phyloP scores from a whole-genome alignment of 2,888 invertebrate species.

The Nebria brevicollis region DNA sequence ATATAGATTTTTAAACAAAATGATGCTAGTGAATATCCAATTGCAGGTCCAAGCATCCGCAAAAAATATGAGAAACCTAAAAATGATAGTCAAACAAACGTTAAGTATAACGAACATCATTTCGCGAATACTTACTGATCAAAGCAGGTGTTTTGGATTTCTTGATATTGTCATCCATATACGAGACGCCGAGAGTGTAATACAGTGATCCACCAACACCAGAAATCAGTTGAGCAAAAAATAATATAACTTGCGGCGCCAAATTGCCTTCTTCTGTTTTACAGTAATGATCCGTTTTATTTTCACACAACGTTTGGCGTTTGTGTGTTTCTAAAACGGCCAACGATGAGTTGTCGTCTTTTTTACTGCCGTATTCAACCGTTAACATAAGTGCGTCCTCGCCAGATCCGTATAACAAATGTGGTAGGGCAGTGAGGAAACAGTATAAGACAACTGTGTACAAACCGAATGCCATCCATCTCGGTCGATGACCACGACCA shows the following conservation, averaged over 20 bases:
- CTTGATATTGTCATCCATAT: slow-evolving; percentile 82
- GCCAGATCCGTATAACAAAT: slow-evolving; percentile 75
- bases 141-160: slow-evolving; percentile 78
- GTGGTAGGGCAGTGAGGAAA: slow-evolving; percentile 73
- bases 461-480: slow-evolving; percentile 75
- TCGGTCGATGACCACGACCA: slow-evolving; percentile 75
- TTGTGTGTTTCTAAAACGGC: slow-evolving; percentile 64
- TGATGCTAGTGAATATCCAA: slow-evolving; percentile 74
- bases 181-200: slow-evolving; percentile 75
- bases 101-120: too few relatives aligned
- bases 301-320: slow-evolving; percentile 68
- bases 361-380: slow-evolving; percentile 67
- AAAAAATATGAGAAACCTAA: slow-evolving; percentile 74
- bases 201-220: slow-evolving; percentile 77
- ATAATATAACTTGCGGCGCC: slow-evolving; percentile 71
- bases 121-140: slow-evolving; percentile 66
- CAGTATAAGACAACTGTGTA: slow-evolving; percentile 73
- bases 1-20: slow-evolving; percentile 74
- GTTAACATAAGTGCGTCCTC: slow-evolving; percentile 73
- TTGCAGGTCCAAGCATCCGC: slow-evolving; percentile 75
- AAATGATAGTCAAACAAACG: slow-evolving; percentile 47
- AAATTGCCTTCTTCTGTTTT: slow-evolving; percentile 65
- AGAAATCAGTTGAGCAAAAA: slow-evolving; percentile 75
- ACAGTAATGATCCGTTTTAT: slow-evolving; percentile 55
- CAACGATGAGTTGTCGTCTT: slow-evolving; percentile 62